These are phyloP conservation scores for cattle (Bos taurus) DNA, from an alignment of 2,113 vertebrate species.

Conservation along the genomic window ARS-UCD2.0 NC_037351.1:55590501-55591000, in stretches of 20 bases:
- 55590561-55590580: background rate
- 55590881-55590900: background rate
- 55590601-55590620: background rate
- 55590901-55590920: background rate
- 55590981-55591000: background rate
- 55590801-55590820: background rate
- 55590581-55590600: background rate
- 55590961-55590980: background rate
- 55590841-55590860: constrained; percentile 21
- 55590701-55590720: background rate
- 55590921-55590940: background rate
- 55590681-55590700: background rate
- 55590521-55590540: background rate
- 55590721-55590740: background rate
- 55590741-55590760: background rate
- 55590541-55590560: background rate
- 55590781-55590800: background rate
- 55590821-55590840: background rate
- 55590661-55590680: background rate
- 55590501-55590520: background rate
- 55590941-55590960: background rate
- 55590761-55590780: background rate
- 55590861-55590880: background rate
- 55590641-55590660: background rate
- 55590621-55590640: background rate